Conservation (phyloP, 2,888 invertebrate species). For the Coelopa pilipes region DNA sequence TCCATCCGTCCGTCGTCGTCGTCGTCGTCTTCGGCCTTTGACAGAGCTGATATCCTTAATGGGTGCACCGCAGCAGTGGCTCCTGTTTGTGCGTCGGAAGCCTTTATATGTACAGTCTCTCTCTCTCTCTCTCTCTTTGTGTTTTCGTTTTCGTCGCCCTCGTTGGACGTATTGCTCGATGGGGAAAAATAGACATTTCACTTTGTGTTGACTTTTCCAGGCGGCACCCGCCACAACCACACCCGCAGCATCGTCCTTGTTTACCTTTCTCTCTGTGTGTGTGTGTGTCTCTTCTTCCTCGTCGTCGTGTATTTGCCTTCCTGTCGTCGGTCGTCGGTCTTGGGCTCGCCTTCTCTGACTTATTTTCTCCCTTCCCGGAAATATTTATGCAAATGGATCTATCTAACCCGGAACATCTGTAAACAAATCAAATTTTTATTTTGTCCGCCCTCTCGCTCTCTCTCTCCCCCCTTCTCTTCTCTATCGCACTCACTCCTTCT, state of each 20-base stretch:
- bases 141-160: neutral
- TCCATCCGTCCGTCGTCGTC: neutral
- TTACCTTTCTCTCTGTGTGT: neutral
- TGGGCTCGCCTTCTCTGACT: slow-evolving; percentile 18
- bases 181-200: slow-evolving; percentile 23
- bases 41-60: slow-evolving; percentile 24
- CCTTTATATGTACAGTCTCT: neutral
- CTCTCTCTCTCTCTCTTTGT: slow-evolving; percentile 1
- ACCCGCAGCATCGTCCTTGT: slow-evolving; percentile 1
- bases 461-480: neutral
- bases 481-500: too few relatives aligned
- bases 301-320: too few relatives aligned
- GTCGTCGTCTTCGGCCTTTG: slow-evolving; percentile 24
- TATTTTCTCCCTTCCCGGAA: neutral
- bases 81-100: neutral
- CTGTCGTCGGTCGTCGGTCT: neutral
- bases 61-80: slow-evolving; percentile 4
- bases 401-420: slow-evolving; percentile 11
- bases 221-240: neutral
- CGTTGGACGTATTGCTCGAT: neutral
- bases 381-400: slow-evolving; percentile 32
- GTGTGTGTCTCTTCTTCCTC: too few relatives aligned
- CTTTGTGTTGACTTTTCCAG: slow-evolving; percentile 24
- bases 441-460: neutral
- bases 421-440: slow-evolving; percentile 24